These are phyloP conservation scores for Pongo abelii DNA, from an alignment of 2,113 vertebrate genomes.

Conservation along the genomic window DNA sequence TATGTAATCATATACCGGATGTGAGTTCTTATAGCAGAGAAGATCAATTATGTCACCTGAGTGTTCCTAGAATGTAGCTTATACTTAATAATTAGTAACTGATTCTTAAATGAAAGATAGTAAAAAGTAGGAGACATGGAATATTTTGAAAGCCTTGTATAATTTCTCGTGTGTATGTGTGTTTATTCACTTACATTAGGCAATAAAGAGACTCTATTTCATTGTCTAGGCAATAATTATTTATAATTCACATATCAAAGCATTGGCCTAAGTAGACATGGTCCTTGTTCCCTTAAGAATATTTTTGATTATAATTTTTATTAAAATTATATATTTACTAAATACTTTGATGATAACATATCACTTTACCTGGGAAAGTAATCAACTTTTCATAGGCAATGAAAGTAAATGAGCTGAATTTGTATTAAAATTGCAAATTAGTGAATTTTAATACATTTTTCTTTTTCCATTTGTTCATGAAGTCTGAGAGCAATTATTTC, in stretches of 20 bases:
- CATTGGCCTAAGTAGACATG: neutral
- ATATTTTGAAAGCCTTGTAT: neutral
- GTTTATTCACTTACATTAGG: neutral
- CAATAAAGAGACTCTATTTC: neutral
- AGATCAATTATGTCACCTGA: neutral
- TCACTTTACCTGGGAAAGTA: neutral
- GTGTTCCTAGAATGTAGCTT: neutral
- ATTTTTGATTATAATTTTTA: constrained; percentile 26
- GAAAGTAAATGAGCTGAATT: neutral
- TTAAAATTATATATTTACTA: neutral
- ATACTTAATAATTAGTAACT: constrained; percentile 14
- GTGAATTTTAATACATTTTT: neutral
- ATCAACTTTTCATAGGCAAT: neutral
- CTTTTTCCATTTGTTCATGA: neutral
- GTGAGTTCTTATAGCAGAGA: neutral
- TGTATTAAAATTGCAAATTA: constrained; percentile 32
- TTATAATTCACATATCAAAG: neutral
- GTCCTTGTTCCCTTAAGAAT: neutral
- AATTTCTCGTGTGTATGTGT: neutral
- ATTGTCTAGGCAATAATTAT: neutral
- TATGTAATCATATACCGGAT: neutral
- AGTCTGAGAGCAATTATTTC: neutral
- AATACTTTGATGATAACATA: neutral
- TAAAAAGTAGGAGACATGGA: neutral
- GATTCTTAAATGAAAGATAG: neutral